Evolutionary conservation across 2,888 invertebrate species (phyloP).

Genomic region (Phorcus lineatus): DNA sequence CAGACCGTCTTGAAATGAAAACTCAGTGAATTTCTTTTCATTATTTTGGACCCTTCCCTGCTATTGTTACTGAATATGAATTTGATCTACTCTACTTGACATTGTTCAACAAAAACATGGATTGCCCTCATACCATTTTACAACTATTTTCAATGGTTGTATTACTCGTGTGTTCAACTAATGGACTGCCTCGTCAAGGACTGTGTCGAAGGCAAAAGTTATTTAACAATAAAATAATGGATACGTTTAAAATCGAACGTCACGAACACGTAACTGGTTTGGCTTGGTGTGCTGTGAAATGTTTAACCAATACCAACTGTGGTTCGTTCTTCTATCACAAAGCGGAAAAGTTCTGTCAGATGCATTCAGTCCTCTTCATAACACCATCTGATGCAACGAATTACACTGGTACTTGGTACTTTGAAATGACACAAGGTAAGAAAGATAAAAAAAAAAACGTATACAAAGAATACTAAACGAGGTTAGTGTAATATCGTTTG

Average conservation of each 20-base stretch:
- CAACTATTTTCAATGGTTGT: neutral
- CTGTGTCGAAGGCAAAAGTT: neutral
- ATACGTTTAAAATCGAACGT: neutral
- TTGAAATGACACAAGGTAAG: constrained; percentile 16
- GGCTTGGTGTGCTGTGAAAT: constrained; percentile 2
- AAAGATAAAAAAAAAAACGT: too few relatives aligned
- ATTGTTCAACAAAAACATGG: too few relatives aligned
- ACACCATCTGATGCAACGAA: neutral
- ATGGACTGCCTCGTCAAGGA: neutral
- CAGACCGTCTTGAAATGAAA: too few relatives aligned
- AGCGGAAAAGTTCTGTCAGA: neutral
- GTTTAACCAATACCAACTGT: neutral
- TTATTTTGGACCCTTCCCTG: too few relatives aligned
- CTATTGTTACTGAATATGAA: too few relatives aligned
- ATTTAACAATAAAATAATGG: constrained; percentile 8
- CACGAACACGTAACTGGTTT: neutral
- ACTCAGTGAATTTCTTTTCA: too few relatives aligned
- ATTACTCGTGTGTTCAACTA: neutral
- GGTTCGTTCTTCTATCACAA: constrained; percentile 14
- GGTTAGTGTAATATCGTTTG: too few relatives aligned
- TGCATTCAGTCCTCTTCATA: constrained; percentile 22
- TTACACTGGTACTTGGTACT: neutral
- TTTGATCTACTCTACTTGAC: too few relatives aligned
- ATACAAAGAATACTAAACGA: too few relatives aligned
- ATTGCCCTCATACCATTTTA: too few relatives aligned